These are phyloP conservation scores for Acanthosepion esculentum DNA, from an alignment of 2,888 invertebrate species.

Conservation along the genomic window DNA sequence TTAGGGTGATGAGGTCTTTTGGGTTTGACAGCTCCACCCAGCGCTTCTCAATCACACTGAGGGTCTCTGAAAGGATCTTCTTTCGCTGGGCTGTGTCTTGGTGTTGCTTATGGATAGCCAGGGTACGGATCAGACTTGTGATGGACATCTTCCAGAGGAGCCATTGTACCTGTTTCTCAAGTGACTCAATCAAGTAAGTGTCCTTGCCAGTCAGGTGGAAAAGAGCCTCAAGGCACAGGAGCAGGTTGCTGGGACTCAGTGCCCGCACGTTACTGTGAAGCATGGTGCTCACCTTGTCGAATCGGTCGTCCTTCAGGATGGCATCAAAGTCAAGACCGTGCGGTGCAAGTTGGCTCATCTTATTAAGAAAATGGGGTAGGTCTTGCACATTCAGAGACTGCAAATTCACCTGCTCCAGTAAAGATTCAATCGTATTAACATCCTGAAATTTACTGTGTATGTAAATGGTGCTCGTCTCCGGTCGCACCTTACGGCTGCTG, in stretches of 20 bases:
- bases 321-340: slow-evolving; percentile 37
- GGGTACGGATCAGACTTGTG: slow-evolving; percentile 46
- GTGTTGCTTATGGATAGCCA: slow-evolving; percentile 50
- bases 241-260: slow-evolving; percentile 48
- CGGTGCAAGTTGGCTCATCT: slow-evolving; percentile 6
- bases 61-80: slow-evolving; percentile 47
- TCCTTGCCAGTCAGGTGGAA: slow-evolving; percentile 50
- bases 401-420: slow-evolving; percentile 36
- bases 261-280: slow-evolving; percentile 49
- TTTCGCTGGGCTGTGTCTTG: slow-evolving; percentile 51
- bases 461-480: not conserved
- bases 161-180: slow-evolving; percentile 52
- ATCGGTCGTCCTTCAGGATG: slow-evolving; percentile 38
- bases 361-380: slow-evolving; percentile 11
- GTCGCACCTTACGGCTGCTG: not conserved
- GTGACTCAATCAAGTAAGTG: slow-evolving; percentile 51
- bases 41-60: slow-evolving; percentile 48
- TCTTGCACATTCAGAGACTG: slow-evolving; percentile 39
- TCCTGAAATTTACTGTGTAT: slow-evolving; percentile 36
- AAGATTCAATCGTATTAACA: not conserved
- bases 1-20: slow-evolving; percentile 52
- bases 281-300: slow-evolving; percentile 38
- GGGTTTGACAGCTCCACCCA: slow-evolving; percentile 54
- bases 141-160: slow-evolving; percentile 50
- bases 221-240: slow-evolving; percentile 50